These are phyloP conservation scores for Epirrita christyi DNA, from an alignment of 2,888 invertebrate genomes.

Conservation along the genomic window DNA sequence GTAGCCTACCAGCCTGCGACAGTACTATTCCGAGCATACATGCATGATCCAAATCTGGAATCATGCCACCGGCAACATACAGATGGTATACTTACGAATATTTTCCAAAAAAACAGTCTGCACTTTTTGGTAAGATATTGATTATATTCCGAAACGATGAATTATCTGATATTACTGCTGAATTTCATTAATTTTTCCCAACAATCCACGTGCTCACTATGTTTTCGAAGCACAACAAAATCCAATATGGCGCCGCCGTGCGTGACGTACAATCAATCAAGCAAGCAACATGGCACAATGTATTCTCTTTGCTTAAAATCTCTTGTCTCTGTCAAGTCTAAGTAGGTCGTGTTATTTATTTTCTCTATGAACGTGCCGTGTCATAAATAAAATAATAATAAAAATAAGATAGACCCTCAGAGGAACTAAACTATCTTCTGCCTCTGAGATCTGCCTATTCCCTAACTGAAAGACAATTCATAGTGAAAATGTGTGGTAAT, in stretches of 20 bases:
- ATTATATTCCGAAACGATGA: slow-evolving; percentile 55
- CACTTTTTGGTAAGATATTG: slow-evolving; percentile 55
- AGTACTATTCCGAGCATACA: slow-evolving; percentile 39
- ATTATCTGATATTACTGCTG: slow-evolving; percentile 68
- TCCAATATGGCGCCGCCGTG: slow-evolving; percentile 86
- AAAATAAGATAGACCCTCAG: no score
- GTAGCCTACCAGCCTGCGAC: slow-evolving; percentile 37
- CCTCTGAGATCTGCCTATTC: no score
- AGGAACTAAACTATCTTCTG: no score
- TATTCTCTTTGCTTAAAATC: no score
- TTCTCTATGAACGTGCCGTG: no score
- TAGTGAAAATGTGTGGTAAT: no score
- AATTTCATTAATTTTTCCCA: slow-evolving; percentile 75
- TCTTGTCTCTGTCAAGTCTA: no score
- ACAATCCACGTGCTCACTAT: slow-evolving; percentile 89
- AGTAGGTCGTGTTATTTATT: no score
- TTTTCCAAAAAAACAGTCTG: slow-evolving; percentile 56
- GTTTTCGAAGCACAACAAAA: slow-evolving; percentile 87
- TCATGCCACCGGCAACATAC: slow-evolving; percentile 63
- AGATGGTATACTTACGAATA: slow-evolving; percentile 68
- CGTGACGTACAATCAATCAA: not conserved
- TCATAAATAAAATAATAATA: no score
- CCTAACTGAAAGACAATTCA: no score
- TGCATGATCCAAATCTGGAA: slow-evolving; percentile 65
- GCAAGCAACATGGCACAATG: slow-evolving; percentile 51